Conservation (phyloP, 2,888 invertebrate genomes). For the Chrysodeixis includens region DNA sequence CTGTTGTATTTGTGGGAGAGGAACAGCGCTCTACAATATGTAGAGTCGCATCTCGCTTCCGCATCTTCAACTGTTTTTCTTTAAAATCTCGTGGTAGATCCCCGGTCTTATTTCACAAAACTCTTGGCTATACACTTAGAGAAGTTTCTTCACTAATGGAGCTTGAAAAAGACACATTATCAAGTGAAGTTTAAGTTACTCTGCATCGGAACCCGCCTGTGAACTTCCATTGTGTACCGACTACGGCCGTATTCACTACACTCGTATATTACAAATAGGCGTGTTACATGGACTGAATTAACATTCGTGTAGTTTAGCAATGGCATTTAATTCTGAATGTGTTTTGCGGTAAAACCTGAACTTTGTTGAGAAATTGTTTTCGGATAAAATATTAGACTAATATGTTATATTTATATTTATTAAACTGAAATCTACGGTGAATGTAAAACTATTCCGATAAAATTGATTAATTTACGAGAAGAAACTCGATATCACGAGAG, state of each 20-base stretch:
- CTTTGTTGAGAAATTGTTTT: too few species aligned
- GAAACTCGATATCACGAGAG: too few species aligned
- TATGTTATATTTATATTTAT: too few species aligned
- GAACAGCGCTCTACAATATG: too few species aligned
- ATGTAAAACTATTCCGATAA: too few species aligned
- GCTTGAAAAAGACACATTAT: conserved; percentile 42
- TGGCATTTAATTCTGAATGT: background rate
- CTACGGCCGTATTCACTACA: conserved; percentile 19
- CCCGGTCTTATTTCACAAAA: conserved; percentile 29
- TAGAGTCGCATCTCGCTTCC: too few species aligned
- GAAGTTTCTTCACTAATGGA: conserved; percentile 36
- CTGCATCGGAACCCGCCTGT: conserved; percentile 17
- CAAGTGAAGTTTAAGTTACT: conserved; percentile 36
- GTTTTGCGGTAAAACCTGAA: too few species aligned
- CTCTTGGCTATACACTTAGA: conserved; percentile 15
- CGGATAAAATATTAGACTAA: too few species aligned
- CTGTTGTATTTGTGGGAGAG: too few species aligned
- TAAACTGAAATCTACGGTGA: too few species aligned
- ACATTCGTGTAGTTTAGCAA: background rate
- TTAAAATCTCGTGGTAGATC: conserved; percentile 8
- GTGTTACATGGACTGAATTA: background rate
- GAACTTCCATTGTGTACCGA: conserved; percentile 48
- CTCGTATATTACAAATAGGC: conserved; percentile 14
- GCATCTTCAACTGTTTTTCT: background rate
- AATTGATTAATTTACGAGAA: too few species aligned